Conservation (phyloP, 2,888 invertebrate species). For the Rhorus exstirpatorius region DNA sequence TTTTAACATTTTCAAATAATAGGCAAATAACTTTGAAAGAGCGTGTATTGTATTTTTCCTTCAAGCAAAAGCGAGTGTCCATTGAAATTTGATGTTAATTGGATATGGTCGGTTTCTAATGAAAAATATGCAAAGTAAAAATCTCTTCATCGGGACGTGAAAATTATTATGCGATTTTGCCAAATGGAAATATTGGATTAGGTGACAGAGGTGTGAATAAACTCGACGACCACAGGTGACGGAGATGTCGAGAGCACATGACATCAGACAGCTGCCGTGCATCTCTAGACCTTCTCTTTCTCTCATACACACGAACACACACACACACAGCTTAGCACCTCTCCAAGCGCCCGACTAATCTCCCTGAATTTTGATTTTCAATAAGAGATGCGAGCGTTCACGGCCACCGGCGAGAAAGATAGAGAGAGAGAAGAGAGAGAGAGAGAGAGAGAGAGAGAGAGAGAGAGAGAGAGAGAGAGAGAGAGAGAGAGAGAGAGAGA, state of each 20-base stretch:
- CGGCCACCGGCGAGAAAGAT: slow-evolving; percentile 41
- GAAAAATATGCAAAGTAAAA: neutral
- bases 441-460: no score
- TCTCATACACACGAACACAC: neutral
- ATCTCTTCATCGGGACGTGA: neutral
- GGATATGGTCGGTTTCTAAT: neutral
- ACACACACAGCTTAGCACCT: slow-evolving; percentile 5
- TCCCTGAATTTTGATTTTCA: slow-evolving; percentile 85
- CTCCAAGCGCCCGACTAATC: slow-evolving; percentile 78
- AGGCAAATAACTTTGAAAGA: no score
- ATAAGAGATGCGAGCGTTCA: slow-evolving; percentile 78
- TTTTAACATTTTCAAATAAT: no score
- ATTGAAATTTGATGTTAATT: neutral
- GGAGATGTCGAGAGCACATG: slow-evolving; percentile 11
- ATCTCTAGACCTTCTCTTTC: neutral
- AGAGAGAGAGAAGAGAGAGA: slow-evolving; percentile 57
- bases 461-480: slow-evolving; percentile 67
- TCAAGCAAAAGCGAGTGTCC: neutral
- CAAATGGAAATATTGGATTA: neutral
- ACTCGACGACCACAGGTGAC: neutral
- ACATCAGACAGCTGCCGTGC: neutral
- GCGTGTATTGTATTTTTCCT: no score
- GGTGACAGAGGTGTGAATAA: slow-evolving; percentile 16
- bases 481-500: slow-evolving; percentile 69
- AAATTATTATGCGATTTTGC: neutral